Conservation (phyloP, 2,797 vertebrate genomes). For the Myiotriccus ornatus region DNA sequence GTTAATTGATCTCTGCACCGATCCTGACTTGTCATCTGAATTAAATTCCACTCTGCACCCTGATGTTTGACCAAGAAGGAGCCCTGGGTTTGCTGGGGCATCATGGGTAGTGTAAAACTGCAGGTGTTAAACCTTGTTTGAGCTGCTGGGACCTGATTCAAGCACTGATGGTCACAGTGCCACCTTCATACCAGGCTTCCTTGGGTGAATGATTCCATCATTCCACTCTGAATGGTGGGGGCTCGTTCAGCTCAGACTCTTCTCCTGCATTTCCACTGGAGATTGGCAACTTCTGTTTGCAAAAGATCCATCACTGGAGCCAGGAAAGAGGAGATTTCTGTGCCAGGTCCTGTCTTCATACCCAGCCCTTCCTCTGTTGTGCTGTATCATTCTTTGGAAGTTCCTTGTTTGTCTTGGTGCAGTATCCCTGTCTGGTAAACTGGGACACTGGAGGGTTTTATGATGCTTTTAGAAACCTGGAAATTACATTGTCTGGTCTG, state of each 20-base stretch:
- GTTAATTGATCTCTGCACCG: fast-evolving
- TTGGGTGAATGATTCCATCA: too few species aligned
- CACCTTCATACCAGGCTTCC: background rate
- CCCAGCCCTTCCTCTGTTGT: background rate
- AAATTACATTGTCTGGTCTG: background rate
- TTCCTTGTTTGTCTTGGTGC: background rate
- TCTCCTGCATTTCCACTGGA: background rate
- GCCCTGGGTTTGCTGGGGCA: background rate
- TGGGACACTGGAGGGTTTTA: background rate
- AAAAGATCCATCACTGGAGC: background rate
- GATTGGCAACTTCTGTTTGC: background rate
- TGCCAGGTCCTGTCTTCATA: background rate
- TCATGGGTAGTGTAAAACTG: background rate
- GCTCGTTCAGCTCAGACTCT: background rate
- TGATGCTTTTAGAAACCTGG: background rate
- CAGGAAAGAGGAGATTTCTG: background rate
- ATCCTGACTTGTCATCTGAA: background rate
- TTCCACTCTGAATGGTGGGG: background rate
- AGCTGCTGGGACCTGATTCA: background rate
- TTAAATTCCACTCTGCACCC: background rate
- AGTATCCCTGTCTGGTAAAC: background rate
- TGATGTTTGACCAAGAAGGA: background rate
- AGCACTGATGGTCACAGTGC: background rate
- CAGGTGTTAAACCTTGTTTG: background rate
- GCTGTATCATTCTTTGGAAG: background rate